Evolutionary conservation across 1,140 invertebrate species (phyloP).

Genomic region (Drosophila eugracilis): DNA sequence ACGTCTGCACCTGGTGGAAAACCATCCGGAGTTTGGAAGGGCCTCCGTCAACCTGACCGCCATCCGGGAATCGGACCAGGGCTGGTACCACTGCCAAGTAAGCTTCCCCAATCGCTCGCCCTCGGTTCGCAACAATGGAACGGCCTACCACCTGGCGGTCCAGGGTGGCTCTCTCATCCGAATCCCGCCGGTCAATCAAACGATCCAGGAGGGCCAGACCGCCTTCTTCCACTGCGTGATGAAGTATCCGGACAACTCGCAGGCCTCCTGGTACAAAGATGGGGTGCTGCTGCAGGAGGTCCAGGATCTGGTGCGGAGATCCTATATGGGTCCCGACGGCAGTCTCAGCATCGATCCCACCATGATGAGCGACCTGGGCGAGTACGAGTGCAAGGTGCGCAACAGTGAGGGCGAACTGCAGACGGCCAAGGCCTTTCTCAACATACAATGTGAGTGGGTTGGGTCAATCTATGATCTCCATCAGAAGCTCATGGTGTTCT

Average conservation of each 20-base stretch:
- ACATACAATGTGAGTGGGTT: constrained; percentile 96
- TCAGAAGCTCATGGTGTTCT: too few species aligned
- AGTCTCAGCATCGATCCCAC: constrained; percentile 91
- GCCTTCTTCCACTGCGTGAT: constrained; percentile 93
- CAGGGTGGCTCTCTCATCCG: constrained; percentile 87
- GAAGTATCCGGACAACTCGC: constrained; percentile 87
- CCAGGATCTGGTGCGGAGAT: constrained; percentile 88
- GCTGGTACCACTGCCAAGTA: constrained; percentile 96
- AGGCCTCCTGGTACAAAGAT: constrained; percentile 90
- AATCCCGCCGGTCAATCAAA: constrained; percentile 94
- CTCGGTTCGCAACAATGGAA: constrained; percentile 92
- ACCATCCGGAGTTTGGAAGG: constrained; percentile 87
- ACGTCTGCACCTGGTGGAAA: constrained; percentile 88
- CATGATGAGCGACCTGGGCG: constrained; percentile 92
- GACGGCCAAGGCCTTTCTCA: constrained; percentile 94
- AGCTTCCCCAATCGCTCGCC: constrained; percentile 95
- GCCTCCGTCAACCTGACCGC: constrained; percentile 95
- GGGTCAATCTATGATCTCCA: too few species aligned
- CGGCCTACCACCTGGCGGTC: constrained; percentile 94
- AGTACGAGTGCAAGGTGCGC: constrained; percentile 94
- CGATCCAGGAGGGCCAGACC: constrained; percentile 93
- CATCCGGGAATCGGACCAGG: constrained; percentile 94
- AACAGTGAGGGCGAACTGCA: constrained; percentile 93
- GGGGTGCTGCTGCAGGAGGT: constrained; percentile 87
- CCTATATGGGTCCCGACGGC: constrained; percentile 88